These are phyloP conservation scores for Darwinula stevensoni DNA, from an alignment of 2,888 invertebrate genomes.

Conservation along the genomic window DNA sequence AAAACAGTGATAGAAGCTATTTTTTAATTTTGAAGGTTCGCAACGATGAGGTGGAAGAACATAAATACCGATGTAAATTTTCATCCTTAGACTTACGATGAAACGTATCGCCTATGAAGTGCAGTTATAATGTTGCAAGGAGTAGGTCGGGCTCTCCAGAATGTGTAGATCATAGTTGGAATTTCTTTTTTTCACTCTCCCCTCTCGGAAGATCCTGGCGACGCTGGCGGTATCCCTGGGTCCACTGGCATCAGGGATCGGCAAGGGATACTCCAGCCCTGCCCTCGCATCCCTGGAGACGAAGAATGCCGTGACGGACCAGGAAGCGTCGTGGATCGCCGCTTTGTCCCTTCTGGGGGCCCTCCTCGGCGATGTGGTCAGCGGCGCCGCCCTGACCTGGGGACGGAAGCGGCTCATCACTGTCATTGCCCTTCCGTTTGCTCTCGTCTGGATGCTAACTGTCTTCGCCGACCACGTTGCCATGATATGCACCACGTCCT, in stretches of 20 bases:
- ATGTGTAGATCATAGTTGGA: too few relatives aligned
- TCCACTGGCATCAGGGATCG: slow-evolving; percentile 43
- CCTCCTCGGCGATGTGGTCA: slow-evolving; percentile 43
- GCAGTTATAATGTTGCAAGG: too few relatives aligned
- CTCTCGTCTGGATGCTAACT: slow-evolving; percentile 49
- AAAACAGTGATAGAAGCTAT: too few relatives aligned
- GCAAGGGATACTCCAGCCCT: slow-evolving; percentile 53
- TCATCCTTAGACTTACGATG: too few relatives aligned
- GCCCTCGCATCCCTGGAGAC: slow-evolving; percentile 38
- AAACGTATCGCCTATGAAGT: too few relatives aligned
- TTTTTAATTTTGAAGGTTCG: too few relatives aligned
- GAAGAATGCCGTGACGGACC: slow-evolving; percentile 17
- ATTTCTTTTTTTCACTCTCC: too few relatives aligned
- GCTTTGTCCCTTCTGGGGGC: slow-evolving; percentile 48
- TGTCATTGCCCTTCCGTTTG: slow-evolving; percentile 39
- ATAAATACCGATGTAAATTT: too few relatives aligned
- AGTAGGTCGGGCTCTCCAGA: too few relatives aligned
- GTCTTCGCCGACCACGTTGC: slow-evolving; percentile 42
- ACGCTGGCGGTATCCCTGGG: slow-evolving; percentile 47
- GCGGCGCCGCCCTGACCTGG: slow-evolving; percentile 41
- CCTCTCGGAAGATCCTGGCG: slow-evolving; percentile 47
- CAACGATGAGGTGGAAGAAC: too few relatives aligned
- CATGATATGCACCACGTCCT: slow-evolving; percentile 52
- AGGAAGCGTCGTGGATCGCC: slow-evolving; percentile 52
- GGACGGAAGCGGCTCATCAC: slow-evolving; percentile 38